A percentile compares a stretch with the other conserved stretches of the same genome.
These are phyloP conservation scores for Drosophila atroscutellata DNA, from an alignment of 2,888 invertebrate species.

Conservation along the genomic window DNA sequence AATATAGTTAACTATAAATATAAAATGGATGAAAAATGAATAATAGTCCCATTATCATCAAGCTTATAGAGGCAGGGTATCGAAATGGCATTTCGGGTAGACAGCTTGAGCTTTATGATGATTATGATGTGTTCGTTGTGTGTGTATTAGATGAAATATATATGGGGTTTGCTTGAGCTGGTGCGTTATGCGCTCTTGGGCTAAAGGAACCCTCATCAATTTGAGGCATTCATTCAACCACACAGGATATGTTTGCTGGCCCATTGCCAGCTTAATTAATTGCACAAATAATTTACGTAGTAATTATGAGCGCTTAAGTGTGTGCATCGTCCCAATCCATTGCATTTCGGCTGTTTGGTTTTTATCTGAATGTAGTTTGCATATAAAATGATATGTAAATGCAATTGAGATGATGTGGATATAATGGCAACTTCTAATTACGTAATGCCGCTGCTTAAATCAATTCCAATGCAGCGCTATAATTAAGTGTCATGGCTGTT, in stretches of 20 bases:
- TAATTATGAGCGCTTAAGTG: slow-evolving; percentile 54
- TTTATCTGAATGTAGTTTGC: slow-evolving; percentile 41
- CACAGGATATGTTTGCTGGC: slow-evolving; percentile 15
- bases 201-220: slow-evolving; percentile 61
- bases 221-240: slow-evolving; percentile 19
- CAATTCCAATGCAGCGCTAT: slow-evolving; percentile 47
- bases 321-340: slow-evolving; percentile 21
- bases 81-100: slow-evolving; percentile 89
- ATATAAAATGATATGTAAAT: slow-evolving; percentile 65
- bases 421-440: slow-evolving; percentile 51
- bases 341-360: slow-evolving; percentile 11
- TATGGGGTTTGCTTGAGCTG: slow-evolving; percentile 14
- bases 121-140: slow-evolving; percentile 46
- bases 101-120: slow-evolving; percentile 61
- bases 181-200: slow-evolving; percentile 16
- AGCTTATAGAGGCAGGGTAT: slow-evolving; percentile 7
- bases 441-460: slow-evolving; percentile 47
- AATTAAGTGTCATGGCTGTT: slow-evolving; percentile 53
- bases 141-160: slow-evolving; percentile 50
- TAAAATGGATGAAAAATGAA: not conserved
- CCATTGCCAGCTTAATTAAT: slow-evolving; percentile 50
- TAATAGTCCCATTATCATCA: not conserved
- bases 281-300: slow-evolving; percentile 68
- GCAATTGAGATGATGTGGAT: slow-evolving; percentile 36
- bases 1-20: not conserved